Percentiles rank a stretch among this genome's conserved stretches.
phyloP scores from a whole-genome alignment of 2,888 invertebrate genomes.

The Cantharis flavilabris region DNA sequence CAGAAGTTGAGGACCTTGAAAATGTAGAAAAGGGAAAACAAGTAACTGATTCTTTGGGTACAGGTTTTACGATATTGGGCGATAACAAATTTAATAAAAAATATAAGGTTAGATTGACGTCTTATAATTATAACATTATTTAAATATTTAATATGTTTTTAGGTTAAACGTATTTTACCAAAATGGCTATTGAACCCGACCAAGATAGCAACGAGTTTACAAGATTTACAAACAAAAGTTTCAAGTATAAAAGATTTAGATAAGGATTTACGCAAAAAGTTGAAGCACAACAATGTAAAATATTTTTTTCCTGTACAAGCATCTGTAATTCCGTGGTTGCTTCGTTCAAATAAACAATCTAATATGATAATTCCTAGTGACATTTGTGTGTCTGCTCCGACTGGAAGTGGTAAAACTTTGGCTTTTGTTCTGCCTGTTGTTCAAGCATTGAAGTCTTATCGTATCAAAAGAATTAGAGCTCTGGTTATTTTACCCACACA shows the following conservation, averaged over 20 bases:
- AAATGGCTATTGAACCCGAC: constrained; percentile 85
- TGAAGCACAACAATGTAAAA: constrained; percentile 72
- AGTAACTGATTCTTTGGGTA: constrained; percentile 29
- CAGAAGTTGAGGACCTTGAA: neutral
- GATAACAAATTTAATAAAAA: constrained; percentile 64
- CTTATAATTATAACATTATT: neutral
- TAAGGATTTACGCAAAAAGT: constrained; percentile 62
- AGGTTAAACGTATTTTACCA: constrained; percentile 81
- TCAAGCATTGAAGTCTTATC: constrained; percentile 60
- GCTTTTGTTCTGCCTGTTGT: constrained; percentile 92
- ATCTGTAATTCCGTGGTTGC: constrained; percentile 76
- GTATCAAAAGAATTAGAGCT: constrained; percentile 68
- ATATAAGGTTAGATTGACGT: constrained; percentile 53
- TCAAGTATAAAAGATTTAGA: constrained; percentile 68
- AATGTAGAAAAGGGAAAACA: constrained; percentile 38
- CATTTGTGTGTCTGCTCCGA: constrained; percentile 95
- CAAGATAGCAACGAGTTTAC: constrained; percentile 74
- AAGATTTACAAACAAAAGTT: constrained; percentile 59
- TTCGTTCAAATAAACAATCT: constrained; percentile 65
- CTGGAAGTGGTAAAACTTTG: constrained; percentile 96
- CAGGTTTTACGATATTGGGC: constrained; percentile 71
- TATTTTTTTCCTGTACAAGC: constrained; percentile 87
- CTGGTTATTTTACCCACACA: constrained; percentile 92
- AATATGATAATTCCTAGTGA: constrained; percentile 78
- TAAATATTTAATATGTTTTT: constrained; percentile 40